Evolutionary conservation across 2,113 vertebrate genomes (phyloP).

Genomic region (Ranitomeya variabilis): DNA sequence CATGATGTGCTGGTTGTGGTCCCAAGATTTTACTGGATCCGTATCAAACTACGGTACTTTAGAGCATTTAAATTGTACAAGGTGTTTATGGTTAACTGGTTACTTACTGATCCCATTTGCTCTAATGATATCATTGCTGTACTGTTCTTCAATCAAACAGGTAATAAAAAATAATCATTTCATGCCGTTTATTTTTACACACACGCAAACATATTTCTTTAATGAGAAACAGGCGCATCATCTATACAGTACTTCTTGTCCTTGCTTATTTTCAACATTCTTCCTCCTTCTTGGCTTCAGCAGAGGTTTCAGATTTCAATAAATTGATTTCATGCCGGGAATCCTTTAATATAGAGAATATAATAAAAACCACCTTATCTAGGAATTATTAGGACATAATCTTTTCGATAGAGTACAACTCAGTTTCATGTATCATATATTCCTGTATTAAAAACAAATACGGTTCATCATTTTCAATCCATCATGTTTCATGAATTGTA

Average conservation of each 20-base stretch:
- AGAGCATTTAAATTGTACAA: not conserved
- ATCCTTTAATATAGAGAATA: not conserved
- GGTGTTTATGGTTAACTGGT: too few species aligned
- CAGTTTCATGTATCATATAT: not conserved
- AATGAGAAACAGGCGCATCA: not conserved
- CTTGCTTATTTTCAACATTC: not conserved
- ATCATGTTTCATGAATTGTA: not conserved
- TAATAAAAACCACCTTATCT: not conserved
- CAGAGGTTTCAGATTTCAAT: conserved; percentile 5
- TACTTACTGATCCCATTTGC: not conserved
- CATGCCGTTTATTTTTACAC: not conserved
- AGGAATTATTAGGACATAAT: not conserved
- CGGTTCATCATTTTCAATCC: not conserved
- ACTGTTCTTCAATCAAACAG: not conserved
- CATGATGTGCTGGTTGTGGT: not conserved
- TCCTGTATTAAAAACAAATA: not conserved
- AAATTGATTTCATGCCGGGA: not conserved
- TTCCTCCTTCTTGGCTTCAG: conserved; percentile 11
- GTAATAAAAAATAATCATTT: not conserved
- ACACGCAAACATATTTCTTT: not conserved
- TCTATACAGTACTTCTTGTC: not conserved
- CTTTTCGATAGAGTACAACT: not conserved
- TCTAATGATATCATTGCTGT: not conserved
- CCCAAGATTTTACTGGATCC: not conserved
- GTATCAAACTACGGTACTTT: too few species aligned